phyloP scores from a whole-genome alignment of 2,797 vertebrate species.

The Hirundo rustica region DNA sequence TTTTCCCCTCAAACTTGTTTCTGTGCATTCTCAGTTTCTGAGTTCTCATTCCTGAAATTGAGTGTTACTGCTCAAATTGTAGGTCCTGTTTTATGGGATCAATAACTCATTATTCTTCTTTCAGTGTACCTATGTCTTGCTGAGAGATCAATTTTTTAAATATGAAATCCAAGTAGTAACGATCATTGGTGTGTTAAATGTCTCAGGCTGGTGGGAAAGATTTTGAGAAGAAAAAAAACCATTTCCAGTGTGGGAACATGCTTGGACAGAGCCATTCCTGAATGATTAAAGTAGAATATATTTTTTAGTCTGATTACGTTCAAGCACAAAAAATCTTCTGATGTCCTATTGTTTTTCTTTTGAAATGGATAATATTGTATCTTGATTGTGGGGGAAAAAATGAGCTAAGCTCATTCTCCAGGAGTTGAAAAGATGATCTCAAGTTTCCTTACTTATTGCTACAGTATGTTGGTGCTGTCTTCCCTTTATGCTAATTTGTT shows the following conservation, averaged over 20 bases:
- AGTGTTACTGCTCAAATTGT: background rate
- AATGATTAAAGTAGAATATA: background rate
- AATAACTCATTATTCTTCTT: conserved; percentile 35
- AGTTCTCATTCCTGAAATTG: background rate
- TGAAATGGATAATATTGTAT: background rate
- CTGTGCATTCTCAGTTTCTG: background rate
- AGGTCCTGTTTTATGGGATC: background rate
- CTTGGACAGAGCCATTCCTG: background rate
- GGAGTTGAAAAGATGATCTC: background rate
- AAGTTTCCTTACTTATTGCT: background rate
- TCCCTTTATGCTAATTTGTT: background rate
- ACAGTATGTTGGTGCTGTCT: background rate
- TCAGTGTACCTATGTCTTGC: background rate
- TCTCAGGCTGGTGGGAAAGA: background rate
- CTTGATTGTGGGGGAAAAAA: background rate
- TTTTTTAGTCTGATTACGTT: background rate
- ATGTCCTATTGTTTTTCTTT: background rate
- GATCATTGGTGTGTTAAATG: background rate
- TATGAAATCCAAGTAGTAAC: background rate
- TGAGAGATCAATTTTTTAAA: conserved; percentile 30
- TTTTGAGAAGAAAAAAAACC: background rate
- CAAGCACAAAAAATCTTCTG: background rate
- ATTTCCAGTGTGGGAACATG: background rate
- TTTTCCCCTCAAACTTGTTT: background rate
- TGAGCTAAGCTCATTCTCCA: background rate